These are phyloP conservation scores for Zonitis immaculata DNA, from an alignment of 2,888 invertebrate species.

Conservation along the genomic window DNA sequence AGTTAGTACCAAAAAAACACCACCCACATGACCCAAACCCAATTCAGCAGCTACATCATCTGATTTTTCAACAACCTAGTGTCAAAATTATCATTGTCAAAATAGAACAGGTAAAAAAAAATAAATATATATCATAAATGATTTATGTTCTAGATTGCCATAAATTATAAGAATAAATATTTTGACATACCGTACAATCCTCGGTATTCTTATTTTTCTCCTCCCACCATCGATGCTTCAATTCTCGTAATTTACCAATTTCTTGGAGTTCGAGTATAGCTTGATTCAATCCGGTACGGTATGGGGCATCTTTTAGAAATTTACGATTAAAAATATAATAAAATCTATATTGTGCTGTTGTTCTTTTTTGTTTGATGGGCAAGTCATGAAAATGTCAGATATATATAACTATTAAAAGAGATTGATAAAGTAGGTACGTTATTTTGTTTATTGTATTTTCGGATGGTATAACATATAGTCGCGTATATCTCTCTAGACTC, in stretches of 20 bases:
- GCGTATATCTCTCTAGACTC: neutral
- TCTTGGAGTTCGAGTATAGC: constrained; percentile 89
- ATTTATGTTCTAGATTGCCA: neutral
- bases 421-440: constrained; percentile 24
- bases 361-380: too few species aligned
- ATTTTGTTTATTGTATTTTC: constrained; percentile 20
- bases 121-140: neutral
- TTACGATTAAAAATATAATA: too few species aligned
- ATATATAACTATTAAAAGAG: constrained; percentile 20
- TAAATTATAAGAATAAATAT: neutral
- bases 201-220: constrained; percentile 56
- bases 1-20: constrained; percentile 82
- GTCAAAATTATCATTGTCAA: neutral
- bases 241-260: constrained; percentile 69
- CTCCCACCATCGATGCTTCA: constrained; percentile 93
- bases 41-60: constrained; percentile 54
- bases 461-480: constrained; percentile 7
- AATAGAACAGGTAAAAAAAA: neutral
- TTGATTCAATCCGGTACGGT: constrained; percentile 75
- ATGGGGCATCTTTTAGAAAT: constrained; percentile 62
- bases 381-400: constrained; percentile 22
- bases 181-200: constrained; percentile 51
- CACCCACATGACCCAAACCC: constrained; percentile 83
- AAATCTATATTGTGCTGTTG: too few species aligned
- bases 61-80: constrained; percentile 25